Evolutionary conservation across 2,888 invertebrate species (phyloP), one percentile per base, ranked within the genome.

Genomic region (Schrankia costaestrigalis): DNA sequence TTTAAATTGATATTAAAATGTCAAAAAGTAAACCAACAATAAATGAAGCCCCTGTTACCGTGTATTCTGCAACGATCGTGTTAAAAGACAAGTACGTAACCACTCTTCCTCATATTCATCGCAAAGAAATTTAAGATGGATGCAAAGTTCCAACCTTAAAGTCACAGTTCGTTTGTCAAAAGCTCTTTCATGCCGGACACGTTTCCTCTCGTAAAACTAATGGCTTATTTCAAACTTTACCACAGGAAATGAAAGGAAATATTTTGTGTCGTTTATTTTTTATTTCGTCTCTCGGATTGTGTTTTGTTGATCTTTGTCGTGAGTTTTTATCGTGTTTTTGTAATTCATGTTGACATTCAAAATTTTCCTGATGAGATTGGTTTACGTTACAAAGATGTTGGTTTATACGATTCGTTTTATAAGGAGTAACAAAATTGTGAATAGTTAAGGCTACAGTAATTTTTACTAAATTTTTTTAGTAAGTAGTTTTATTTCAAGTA

Each of bases 141-240:
- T 41, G 38, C 22, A 40, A 55, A 52, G 41, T 60, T 46, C 12
- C 11, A 28, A 13, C 15, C 24, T 21, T 26, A 25, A 11, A 26
- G 44, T 46, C 45, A 35, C 41, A 45, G 47, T 59, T 57, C 52
- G 41, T 66, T 62, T 49, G 50, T 33, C 32, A 24, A 37, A 17
- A 17, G 24, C 21, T 41, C 35, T 41, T 33, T 49, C 41, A 62
- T 63, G 52, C 65, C 34, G 32, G 41, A 50, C 67, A 63, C 60
- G 65, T 62, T 41, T 41, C 30, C 27, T 43, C 41, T 38, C 12
- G 45, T 51, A 46, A 54, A 63, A 67, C 56, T 65, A 69, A 71
- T 67, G 60, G 64, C 58, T 58, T 59, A 66, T 58, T 60, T 54
- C 51, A 49, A 64, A 52, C 43, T 59, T 57, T 42, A n/a, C 31